Evolutionary conservation across 2,113 vertebrate genomes (phyloP).

Genomic region (Platysternon megacephalum): DNA sequence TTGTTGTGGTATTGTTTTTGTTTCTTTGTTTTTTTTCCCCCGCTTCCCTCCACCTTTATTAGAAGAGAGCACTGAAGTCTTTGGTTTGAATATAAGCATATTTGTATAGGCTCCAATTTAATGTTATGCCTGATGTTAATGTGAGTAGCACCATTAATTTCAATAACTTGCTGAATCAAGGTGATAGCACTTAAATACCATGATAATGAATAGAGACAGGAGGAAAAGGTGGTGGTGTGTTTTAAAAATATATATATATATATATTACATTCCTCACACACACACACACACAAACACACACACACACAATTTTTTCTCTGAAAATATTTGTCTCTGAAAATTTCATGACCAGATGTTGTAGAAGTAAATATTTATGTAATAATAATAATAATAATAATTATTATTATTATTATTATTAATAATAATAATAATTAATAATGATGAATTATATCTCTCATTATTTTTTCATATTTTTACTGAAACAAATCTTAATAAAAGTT

Average conservation of each 20-base stretch:
- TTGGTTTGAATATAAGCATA: too few relatives aligned
- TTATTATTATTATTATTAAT: too few relatives aligned
- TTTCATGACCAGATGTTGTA: not conserved
- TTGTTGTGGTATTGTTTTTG: not conserved
- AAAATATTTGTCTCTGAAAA: not conserved
- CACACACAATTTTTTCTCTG: not conserved
- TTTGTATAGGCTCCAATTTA: too few relatives aligned
- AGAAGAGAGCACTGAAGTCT: not conserved
- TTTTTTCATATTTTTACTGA: not conserved
- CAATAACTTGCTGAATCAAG: not conserved
- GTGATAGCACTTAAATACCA: not conserved
- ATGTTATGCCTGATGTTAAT: not conserved
- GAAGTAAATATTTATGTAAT: not conserved
- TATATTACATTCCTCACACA: too few relatives aligned
- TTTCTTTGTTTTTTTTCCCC: not conserved
- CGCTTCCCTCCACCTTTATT: not conserved
- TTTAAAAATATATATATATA: too few relatives aligned
- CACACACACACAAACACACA: not conserved
- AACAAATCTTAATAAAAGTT: not conserved
- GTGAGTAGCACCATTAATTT: not conserved
- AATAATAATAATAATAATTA: too few relatives aligned
- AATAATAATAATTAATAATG: too few relatives aligned
- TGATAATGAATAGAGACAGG: not conserved
- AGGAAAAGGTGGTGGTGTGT: not conserved
- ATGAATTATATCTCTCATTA: too few relatives aligned